Percentiles rank a stretch among this genome's conserved stretches.
These are phyloP conservation scores for Echiichthys vipera DNA, from an alignment of 2,797 vertebrate species.

Conservation along the genomic window DNA sequence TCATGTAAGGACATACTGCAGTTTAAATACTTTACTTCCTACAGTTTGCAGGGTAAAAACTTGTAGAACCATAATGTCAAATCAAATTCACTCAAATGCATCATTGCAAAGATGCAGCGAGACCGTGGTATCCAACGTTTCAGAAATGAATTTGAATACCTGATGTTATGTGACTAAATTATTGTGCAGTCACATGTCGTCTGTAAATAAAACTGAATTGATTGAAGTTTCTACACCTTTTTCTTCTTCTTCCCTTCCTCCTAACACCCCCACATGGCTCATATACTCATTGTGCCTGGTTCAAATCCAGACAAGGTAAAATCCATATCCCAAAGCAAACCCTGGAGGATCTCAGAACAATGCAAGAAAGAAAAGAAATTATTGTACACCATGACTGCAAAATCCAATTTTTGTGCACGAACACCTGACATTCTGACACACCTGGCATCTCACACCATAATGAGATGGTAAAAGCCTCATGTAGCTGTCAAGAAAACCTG, in stretches of 20 bases:
- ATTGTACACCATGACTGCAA: conserved; percentile 18
- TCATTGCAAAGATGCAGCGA: conserved; percentile 11
- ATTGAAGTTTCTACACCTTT: conserved; percentile 3
- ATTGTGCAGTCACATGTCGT: conserved; percentile 28
- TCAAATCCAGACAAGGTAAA: conserved; percentile 16
- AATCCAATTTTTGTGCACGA: conserved; percentile 39
- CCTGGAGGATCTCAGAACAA: conserved; percentile 2
- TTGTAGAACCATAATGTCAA: conserved; percentile 10
- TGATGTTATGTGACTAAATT: conserved; percentile 33
- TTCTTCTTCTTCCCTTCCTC: not conserved
- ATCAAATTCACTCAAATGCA: not conserved
- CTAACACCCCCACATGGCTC: conserved; percentile 6
- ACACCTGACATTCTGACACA: conserved; percentile 33
- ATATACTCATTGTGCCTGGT: conserved; percentile 4
- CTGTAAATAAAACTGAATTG: conserved; percentile 27
- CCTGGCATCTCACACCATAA: conserved; percentile 22
- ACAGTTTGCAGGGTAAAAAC: not conserved
- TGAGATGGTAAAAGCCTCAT: conserved; percentile 34
- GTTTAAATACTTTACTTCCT: conserved; percentile 23
- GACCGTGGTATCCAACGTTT: conserved; percentile 27
- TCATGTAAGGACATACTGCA: not conserved
- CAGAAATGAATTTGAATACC: conserved; percentile 25
- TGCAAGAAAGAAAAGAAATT: not conserved
- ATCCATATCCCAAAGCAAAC: conserved; percentile 25
- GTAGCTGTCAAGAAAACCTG: conserved; percentile 23